phyloP scores from a whole-genome alignment of 2,113 vertebrate genomes.

The Pseudopipra pipra region DNA sequence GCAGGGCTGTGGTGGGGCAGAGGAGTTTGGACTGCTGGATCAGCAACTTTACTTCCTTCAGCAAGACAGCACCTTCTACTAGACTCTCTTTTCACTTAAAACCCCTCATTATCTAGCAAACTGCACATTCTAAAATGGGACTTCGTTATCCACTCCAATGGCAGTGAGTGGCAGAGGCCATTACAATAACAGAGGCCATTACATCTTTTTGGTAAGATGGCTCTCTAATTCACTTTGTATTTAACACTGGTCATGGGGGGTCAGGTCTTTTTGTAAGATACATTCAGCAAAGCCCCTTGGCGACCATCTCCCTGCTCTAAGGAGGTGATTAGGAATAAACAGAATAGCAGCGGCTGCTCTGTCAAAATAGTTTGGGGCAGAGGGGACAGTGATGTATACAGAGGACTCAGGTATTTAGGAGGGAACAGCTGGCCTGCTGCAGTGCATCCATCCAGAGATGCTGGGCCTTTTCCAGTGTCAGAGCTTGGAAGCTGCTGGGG shows the following conservation, averaged over 20 bases:
- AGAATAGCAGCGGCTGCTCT: neutral
- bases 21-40: neutral
- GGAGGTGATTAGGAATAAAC: neutral
- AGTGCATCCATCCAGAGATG: neutral
- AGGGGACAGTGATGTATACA: rapidly evolving
- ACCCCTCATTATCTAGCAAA: neutral
- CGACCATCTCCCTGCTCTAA: neutral
- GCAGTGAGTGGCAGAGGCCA: neutral
- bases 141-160: neutral
- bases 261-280: neutral
- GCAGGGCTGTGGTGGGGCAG: neutral
- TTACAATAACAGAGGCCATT: too few relatives aligned
- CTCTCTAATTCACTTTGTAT: neutral
- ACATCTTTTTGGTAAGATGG: neutral
- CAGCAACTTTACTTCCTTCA: neutral
- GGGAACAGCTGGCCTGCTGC: neutral
- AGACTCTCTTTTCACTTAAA: neutral
- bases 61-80: neutral
- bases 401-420: neutral
- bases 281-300: neutral
- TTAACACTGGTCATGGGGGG: neutral
- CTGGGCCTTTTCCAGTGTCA: neutral
- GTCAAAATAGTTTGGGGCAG: neutral
- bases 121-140: neutral
- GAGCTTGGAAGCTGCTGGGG: neutral